phyloP scores from a whole-genome alignment of 2,113 vertebrate species.

The Tringa solitaria region DNA sequence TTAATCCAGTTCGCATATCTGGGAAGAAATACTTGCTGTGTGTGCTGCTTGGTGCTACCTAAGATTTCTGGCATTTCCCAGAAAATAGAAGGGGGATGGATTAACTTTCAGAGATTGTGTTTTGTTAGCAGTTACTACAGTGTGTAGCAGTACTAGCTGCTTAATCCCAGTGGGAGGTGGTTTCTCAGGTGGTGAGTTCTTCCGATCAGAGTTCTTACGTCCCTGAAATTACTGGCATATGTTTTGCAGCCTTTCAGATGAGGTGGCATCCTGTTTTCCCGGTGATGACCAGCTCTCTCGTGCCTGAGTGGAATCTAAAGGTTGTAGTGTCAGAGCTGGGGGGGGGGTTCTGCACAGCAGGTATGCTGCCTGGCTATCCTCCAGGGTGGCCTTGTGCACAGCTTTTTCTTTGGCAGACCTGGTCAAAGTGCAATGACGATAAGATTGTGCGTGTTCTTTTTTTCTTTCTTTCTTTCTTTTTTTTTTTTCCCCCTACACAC shows the following conservation, averaged over 20 bases:
- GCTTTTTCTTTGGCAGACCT: neutral
- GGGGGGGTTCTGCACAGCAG: neutral
- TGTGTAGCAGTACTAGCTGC: neutral
- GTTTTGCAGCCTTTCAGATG: neutral
- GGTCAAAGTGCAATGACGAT: constrained; percentile 26
- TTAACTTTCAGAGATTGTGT: neutral
- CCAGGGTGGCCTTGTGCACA: neutral
- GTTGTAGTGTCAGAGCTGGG: neutral
- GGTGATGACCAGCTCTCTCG: neutral
- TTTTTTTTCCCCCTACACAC: neutral
- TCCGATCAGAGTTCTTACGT: accelerated
- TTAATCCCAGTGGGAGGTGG: neutral
- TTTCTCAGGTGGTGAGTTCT: neutral
- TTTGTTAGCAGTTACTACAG: neutral
- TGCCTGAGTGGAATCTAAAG: neutral
- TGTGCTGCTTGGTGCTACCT: neutral
- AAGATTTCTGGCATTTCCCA: neutral
- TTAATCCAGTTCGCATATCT: constrained; percentile 24
- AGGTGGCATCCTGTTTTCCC: neutral
- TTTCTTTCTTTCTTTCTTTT: neutral
- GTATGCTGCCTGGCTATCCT: neutral
- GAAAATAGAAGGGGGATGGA: neutral
- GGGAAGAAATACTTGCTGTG: constrained; percentile 1
- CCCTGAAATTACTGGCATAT: neutral
- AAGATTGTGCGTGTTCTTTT: neutral